Evolutionary conservation across 2,888 invertebrate genomes (phyloP), one percentile per base, ranked within the genome.

Genomic region (Deilephila elpenor): DNA sequence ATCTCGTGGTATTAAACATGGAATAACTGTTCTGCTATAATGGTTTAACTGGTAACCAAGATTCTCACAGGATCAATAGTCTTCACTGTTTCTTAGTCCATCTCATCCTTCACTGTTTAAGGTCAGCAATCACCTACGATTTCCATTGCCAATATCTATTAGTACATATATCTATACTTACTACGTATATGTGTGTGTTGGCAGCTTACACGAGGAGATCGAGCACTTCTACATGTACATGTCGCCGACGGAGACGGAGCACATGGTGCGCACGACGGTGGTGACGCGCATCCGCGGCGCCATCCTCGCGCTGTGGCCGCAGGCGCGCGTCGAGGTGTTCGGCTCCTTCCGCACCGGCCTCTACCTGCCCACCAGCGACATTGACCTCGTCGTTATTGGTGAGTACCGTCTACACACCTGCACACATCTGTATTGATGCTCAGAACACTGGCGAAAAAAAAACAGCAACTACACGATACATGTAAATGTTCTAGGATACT

Each of bases 271-370:
- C 77, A 96, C 97, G 73, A 97, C 97, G 84, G 99, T 99, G 76
- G 98, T 99, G 80, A 96, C 96, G 84, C 96, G 98, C 84, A 99
- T 99, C 89, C 97, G 98, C 86, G 95, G 96, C 84, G 98, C 98
- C 77, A 98, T 99, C 87, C 95, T 97, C 80, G 96, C 97, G 84
- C 96, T 99, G 84, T 99, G 99, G 98, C 98, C 98, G 75, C 97
- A 98, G 88, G 98, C 99, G 75, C 96, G 98, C 90, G 99, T 99
- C 79, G 98, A 99, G 95, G 98, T 99, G 85, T 99, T 99, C 95
- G 99, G 99, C 85, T 99, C 99, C 86, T 99, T 99, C 95, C 96
- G 98, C 83, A 99, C 99, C 78, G 99, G 99, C 74, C 96, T 99
- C 79, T 99, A 99, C 95, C 96, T 99, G 89, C 99, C 99, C 79